These are phyloP conservation scores for Carposina sasakii DNA, from an alignment of 1,140 invertebrate genomes.

Conservation along the genomic window DNA sequence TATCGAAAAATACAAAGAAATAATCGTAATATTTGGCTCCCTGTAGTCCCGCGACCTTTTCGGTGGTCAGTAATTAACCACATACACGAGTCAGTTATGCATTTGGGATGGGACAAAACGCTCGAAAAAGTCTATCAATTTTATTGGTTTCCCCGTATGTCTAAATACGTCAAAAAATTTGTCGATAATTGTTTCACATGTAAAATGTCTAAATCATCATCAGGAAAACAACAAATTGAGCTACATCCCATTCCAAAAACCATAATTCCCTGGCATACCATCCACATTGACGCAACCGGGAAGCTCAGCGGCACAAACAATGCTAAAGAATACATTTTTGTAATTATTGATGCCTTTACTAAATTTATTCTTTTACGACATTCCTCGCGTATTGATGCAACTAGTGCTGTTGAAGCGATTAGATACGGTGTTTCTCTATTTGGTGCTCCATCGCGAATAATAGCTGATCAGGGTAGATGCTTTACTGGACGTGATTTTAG, in stretches of 20 bases:
- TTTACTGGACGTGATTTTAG: conserved; percentile 15
- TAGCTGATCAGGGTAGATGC: neutral
- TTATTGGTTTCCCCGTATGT: conserved; percentile 4
- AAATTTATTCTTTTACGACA: conserved; percentile 22
- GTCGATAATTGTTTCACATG: conserved; percentile 24
- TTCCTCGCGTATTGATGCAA: neutral
- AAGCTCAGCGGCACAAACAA: conserved; percentile 20
- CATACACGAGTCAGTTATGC: no score
- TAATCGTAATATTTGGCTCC: conserved; percentile 17
- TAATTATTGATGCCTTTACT: conserved; percentile 27
- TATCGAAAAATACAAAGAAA: conserved; percentile 1
- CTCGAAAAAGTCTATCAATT: conserved; percentile 1
- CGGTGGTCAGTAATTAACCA: conserved; percentile 34
- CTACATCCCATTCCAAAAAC: neutral
- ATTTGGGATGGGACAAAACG: conserved; percentile 9
- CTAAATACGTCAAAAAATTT: conserved; percentile 3
- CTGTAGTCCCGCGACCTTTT: conserved; percentile 29
- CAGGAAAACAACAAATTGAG: conserved; percentile 12
- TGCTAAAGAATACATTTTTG: conserved; percentile 19
- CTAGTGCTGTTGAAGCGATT: neutral
- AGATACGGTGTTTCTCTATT: neutral
- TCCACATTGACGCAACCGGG: conserved; percentile 8
- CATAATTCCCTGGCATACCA: neutral
- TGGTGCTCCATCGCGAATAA: neutral
- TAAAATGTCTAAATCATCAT: conserved; percentile 23